These are phyloP conservation scores for Chionomys nivalis DNA, from an alignment of 2,113 vertebrate genomes.

Conservation along the genomic window DNA sequence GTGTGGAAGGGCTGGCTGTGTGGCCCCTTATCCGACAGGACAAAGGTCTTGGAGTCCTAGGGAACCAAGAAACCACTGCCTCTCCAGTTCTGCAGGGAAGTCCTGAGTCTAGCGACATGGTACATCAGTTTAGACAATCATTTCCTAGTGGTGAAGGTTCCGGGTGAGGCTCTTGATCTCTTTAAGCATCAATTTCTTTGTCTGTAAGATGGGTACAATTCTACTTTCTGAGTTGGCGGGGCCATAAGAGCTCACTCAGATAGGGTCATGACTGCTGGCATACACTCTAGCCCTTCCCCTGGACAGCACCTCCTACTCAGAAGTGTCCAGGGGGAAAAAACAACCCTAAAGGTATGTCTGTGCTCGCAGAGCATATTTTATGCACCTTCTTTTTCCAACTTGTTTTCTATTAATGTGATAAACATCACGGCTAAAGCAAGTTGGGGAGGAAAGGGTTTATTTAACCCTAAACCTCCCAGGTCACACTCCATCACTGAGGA, in stretches of 20 bases:
- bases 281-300: neutral
- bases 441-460: neutral
- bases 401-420: neutral
- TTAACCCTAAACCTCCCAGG: neutral
- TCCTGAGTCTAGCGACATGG: neutral
- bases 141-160: neutral
- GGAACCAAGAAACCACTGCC: neutral
- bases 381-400: neutral
- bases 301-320: neutral
- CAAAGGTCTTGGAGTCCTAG: neutral
- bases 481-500: neutral
- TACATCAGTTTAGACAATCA: neutral
- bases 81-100: neutral
- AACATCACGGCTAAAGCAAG: neutral
- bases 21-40: neutral
- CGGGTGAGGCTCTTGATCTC: neutral
- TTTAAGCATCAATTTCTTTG: neutral
- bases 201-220: neutral
- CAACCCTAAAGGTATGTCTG: neutral
- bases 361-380: neutral
- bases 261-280: neutral
- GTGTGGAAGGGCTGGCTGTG: rapidly evolving
- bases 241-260: neutral
- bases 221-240: neutral
- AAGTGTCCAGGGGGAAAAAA: neutral